Evolutionary conservation across 2,888 invertebrate species (phyloP), one percentile per base, ranked within the genome.

Genomic region (Pterostichus niger): DNA sequence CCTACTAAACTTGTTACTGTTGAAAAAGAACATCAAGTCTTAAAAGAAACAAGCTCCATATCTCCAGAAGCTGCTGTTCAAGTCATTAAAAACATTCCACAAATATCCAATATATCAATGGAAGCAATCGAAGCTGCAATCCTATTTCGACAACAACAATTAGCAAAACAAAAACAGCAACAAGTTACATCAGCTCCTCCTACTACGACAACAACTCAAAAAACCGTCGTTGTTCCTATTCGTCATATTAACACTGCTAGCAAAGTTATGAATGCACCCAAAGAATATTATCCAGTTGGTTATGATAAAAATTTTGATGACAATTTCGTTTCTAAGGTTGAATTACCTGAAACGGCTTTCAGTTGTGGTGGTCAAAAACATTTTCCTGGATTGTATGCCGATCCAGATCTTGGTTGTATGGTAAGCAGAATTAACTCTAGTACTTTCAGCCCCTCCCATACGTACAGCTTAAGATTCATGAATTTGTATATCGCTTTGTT

Each of bases 291-390:
- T 88, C 97, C 97, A 0, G 95, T 95, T 1, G 95, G 95, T 0
- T 97, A 97, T 87, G 96, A 96, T 87, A 96, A 96, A 90, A 96
- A 96, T 89, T 97, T 96, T 87, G 97, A 97, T 87, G 97, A 97
- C 87, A 96, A 96, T 87, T 96, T 96, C 88, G 94, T 94, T 82
- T 95, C 96, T 0, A 94, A 95, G 85, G 96, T 96, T 0, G 96
- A 96, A 87, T 90, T 97, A 24, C 97, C 97, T 0, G 95, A 95
- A 52, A 97, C 97, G 0, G 94, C 92, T 84, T 97, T 97, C 90
- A 94, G 95, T 84, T 97, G 97, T 87, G 96, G 96, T 0, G 95
- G 96, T 87, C 97, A 97, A 88, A 96, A 96, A 87, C 96, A 97
- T 89, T 97, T 97, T 88, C 97, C 97, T 0, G 97, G 97, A 52